These are phyloP conservation scores for Scolopax mira DNA, from an alignment of 2,113 vertebrate genomes.

Conservation along the genomic window DNA sequence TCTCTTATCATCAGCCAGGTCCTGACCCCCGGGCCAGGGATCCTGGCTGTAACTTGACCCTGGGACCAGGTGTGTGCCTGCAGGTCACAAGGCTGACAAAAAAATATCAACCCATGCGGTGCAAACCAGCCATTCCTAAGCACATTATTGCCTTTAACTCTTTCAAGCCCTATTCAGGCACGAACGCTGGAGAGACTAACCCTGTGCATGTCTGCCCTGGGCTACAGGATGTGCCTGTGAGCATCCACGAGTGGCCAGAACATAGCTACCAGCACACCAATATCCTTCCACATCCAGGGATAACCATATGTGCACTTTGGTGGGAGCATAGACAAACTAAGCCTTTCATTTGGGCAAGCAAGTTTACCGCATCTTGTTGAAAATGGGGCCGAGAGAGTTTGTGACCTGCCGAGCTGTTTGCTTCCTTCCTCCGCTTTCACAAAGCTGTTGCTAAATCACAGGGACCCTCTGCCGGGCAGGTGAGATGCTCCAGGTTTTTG, in stretches of 20 bases:
- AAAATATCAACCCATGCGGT: slow-evolving; percentile 56
- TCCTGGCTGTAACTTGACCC: slow-evolving; percentile 90
- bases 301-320: fast-evolving
- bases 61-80: slow-evolving; percentile 94
- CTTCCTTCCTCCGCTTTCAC: neutral
- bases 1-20: slow-evolving; percentile 82
- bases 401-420: neutral
- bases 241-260: neutral
- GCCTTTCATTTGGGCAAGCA: neutral
- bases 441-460: neutral
- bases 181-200: neutral
- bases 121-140: slow-evolving; percentile 74
- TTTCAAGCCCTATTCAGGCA: slow-evolving; percentile 30
- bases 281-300: neutral
- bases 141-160: slow-evolving; percentile 81
- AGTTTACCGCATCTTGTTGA: neutral
- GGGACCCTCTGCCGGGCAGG: fast-evolving
- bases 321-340: neutral
- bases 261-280: neutral
- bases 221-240: neutral
- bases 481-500: neutral
- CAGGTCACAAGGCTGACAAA: slow-evolving; percentile 85
- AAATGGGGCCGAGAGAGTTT: neutral
- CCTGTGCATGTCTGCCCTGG: fast-evolving
- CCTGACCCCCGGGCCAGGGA: slow-evolving; percentile 85